Conservation (phyloP, 2,797 vertebrate genomes). For the Falco columbarius region DNA sequence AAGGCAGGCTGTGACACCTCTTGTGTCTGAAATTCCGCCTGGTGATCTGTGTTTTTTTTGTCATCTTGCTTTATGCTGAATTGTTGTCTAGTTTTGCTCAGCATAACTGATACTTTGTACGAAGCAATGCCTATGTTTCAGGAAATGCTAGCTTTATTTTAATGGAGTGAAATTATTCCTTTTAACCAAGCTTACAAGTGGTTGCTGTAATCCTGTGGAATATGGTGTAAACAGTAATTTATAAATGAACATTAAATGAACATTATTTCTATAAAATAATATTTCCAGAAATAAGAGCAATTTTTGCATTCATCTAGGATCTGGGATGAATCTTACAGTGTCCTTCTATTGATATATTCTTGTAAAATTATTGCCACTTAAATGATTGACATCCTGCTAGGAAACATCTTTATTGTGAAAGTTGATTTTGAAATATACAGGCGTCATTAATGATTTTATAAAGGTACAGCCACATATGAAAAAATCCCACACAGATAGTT, state of each 20-base stretch:
- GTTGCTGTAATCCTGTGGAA: neutral
- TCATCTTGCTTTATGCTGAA: neutral
- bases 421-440: neutral
- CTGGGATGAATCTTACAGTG: neutral
- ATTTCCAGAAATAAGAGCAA: neutral
- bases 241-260: neutral
- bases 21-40: neutral
- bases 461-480: neutral
- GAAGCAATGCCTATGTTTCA: neutral
- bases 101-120: neutral
- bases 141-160: neutral
- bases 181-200: neutral
- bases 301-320: neutral
- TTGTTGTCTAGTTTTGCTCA: neutral
- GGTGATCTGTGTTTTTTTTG: neutral
- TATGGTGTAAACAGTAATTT: neutral
- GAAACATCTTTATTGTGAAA: neutral
- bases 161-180: neutral
- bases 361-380: neutral
- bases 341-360: neutral
- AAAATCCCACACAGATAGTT: accelerated
- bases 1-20: neutral
- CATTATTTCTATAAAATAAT: neutral
- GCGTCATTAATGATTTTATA: neutral
- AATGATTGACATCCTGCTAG: neutral